A percentile compares a stretch with the other conserved stretches of the same genome.
phyloP scores from a whole-genome alignment of 2,797 vertebrate genomes.

The Premnoplex brunnescens region DNA sequence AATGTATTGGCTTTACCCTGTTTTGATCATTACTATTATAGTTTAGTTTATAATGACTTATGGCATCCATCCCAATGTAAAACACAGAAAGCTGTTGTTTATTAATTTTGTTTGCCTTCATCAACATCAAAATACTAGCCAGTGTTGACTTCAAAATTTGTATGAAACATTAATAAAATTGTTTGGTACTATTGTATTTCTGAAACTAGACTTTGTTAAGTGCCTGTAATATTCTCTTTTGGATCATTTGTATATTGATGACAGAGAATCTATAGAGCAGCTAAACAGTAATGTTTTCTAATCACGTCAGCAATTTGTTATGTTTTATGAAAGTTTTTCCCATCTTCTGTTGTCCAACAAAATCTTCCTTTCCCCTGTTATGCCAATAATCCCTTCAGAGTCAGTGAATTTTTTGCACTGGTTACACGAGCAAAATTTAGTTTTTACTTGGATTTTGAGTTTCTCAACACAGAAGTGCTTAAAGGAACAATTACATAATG shows the following conservation, averaged over 20 bases:
- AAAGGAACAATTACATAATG: not conserved
- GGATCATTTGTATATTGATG: slow-evolving; percentile 16
- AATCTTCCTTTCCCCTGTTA: not conserved
- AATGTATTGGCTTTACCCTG: slow-evolving; percentile 72
- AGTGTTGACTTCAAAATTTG: slow-evolving; percentile 60
- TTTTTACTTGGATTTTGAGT: slow-evolving; percentile 2
- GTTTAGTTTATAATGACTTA: slow-evolving; percentile 52
- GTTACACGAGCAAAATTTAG: not conserved
- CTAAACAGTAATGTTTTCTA: not conserved
- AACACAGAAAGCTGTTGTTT: slow-evolving; percentile 39
- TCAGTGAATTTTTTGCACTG: not conserved
- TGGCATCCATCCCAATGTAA: slow-evolving; percentile 23
- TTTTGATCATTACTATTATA: slow-evolving; percentile 60
- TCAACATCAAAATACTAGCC: slow-evolving; percentile 45
- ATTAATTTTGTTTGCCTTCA: slow-evolving; percentile 61
- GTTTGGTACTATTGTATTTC: slow-evolving; percentile 64
- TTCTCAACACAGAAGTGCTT: not conserved
- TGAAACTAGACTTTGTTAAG: slow-evolving; percentile 63
- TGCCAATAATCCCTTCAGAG: not conserved
- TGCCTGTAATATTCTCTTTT: slow-evolving; percentile 45
- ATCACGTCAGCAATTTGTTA: not conserved
- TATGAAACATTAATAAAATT: slow-evolving; percentile 65
- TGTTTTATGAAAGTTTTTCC: not conserved
- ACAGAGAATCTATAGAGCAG: not conserved
- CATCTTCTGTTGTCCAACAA: not conserved